These are phyloP conservation scores for Saccostrea cuccullata DNA, from an alignment of 1,140 invertebrate genomes.

Conservation along the genomic window DNA sequence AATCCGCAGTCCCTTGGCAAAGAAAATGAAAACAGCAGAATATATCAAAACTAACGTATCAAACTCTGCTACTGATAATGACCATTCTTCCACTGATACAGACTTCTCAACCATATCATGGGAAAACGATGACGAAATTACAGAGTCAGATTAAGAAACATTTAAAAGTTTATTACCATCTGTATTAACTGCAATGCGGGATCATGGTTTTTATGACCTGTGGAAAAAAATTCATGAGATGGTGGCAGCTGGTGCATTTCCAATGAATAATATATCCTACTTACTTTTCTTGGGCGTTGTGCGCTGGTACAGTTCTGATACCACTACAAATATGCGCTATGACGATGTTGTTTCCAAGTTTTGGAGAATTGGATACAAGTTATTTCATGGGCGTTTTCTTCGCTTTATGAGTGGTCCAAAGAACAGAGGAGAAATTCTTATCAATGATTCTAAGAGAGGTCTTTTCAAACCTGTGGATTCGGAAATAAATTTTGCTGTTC, in stretches of 20 bases:
- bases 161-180: neutral
- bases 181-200: neutral
- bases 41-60: neutral
- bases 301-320: conserved; percentile 27
- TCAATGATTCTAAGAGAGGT: neutral
- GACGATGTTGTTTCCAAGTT: neutral
- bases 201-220: neutral
- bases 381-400: conserved; percentile 54
- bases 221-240: conserved; percentile 14
- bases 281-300: conserved; percentile 44
- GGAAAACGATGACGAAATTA: neutral
- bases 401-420: conserved; percentile 46
- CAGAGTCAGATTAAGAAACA: neutral
- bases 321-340: conserved; percentile 46
- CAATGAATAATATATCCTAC: conserved; percentile 41
- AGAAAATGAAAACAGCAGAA: neutral
- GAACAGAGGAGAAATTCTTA: conserved; percentile 20
- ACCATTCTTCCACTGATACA: no score
- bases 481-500: conserved; percentile 47
- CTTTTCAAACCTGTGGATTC: conserved; percentile 11
- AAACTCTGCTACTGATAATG: neutral
- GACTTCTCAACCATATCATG: neutral
- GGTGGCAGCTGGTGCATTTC: conserved; percentile 15
- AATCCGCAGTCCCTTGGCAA: neutral
- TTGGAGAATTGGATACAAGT: no score